phyloP scores from a whole-genome alignment of 2,888 invertebrate genomes.

The Criorhina ranunculi region DNA sequence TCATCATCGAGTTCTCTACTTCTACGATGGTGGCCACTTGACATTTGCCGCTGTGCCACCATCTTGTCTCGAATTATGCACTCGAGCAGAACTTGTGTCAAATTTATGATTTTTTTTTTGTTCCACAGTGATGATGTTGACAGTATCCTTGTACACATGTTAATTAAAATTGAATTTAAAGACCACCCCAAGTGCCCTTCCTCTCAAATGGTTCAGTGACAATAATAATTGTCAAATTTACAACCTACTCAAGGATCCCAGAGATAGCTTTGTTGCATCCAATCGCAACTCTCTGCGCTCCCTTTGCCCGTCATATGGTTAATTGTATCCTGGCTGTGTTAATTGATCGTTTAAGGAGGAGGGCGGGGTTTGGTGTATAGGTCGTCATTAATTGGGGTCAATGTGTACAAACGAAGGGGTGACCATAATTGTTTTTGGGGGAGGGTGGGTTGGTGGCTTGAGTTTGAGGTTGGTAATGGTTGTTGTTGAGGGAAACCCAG shows the following conservation, averaged over 20 bases:
- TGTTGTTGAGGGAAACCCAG: no score
- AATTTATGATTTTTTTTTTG: slow-evolving; percentile 36
- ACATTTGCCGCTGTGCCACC: slow-evolving; percentile 31
- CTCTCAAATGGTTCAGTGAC: slow-evolving; percentile 1
- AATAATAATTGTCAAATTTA: slow-evolving; percentile 14
- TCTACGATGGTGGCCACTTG: slow-evolving; percentile 15
- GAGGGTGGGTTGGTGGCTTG: background rate
- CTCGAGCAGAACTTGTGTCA: slow-evolving; percentile 42
- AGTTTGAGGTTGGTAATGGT: no score
- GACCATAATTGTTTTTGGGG: background rate
- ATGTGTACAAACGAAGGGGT: background rate
- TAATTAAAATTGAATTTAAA: slow-evolving; percentile 42
- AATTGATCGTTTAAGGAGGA: background rate
- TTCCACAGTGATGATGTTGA: background rate
- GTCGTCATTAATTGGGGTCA: background rate
- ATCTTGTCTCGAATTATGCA: slow-evolving; percentile 36
- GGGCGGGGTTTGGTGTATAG: background rate
- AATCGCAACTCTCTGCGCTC: no score
- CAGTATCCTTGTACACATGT: slow-evolving; percentile 16
- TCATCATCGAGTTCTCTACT: slow-evolving; percentile 6
- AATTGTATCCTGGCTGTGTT: background rate
- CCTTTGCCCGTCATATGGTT: background rate
- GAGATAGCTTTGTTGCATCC: no score
- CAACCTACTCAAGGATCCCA: background rate
- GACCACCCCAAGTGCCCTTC: no score